phyloP scores from a whole-genome alignment of 2,888 invertebrate species.

The Drosophila picticornis region DNA sequence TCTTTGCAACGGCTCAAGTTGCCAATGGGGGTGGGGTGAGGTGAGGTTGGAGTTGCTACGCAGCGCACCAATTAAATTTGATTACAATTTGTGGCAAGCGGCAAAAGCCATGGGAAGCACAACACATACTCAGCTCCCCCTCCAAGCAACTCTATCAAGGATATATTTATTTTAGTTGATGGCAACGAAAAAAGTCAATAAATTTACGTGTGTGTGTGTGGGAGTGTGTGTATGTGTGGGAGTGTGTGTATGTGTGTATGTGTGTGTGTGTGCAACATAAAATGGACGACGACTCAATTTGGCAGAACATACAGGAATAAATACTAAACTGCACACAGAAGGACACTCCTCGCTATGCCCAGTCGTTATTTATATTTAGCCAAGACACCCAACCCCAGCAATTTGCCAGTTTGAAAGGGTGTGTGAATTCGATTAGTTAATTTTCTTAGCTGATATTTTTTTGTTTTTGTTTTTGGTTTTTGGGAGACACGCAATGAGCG shows the following conservation, averaged over 20 bases:
- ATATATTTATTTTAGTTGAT: conserved; percentile 56
- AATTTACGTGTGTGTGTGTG: conserved; percentile 21
- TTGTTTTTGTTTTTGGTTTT: background rate
- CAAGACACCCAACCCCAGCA: conserved; percentile 1
- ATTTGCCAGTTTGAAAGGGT: conserved; percentile 22
- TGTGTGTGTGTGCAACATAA: background rate
- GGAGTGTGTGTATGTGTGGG: conserved; percentile 7
- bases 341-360: conserved; percentile 41
- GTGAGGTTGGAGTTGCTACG: conserved; percentile 3
- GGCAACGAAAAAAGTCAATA: conserved; percentile 49
- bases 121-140: conserved; percentile 8
- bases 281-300: conserved; percentile 55
- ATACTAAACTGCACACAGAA: conserved; percentile 4
- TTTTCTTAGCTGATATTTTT: conserved; percentile 13
- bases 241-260: background rate
- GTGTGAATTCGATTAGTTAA: conserved; percentile 60
- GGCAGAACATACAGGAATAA: conserved; percentile 8
- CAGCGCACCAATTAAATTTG: conserved; percentile 74
- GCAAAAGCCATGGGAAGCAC: conserved; percentile 33
- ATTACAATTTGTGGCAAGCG: conserved; percentile 68
- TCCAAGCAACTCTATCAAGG: conserved; percentile 62
- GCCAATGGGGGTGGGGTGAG: no score
- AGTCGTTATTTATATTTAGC: conserved; percentile 45
- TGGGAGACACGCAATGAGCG: conserved; percentile 39
- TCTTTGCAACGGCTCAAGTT: conserved; percentile 22